Conservation (phyloP, 92 coral and sea anemone genomes). For the Zoanthus sociatus region DNA sequence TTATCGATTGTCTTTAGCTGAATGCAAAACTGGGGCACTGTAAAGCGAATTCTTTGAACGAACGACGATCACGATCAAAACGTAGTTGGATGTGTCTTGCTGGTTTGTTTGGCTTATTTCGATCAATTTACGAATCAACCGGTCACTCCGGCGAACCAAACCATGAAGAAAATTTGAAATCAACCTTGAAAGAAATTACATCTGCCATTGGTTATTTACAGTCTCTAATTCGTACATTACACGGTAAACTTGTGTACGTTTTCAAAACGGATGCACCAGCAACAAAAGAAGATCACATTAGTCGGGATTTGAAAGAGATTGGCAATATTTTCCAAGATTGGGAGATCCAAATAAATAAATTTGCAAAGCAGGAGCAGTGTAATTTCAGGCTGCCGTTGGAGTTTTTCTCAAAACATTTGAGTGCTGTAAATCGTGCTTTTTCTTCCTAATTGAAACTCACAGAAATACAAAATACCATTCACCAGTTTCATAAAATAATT, state of each 20-base stretch:
- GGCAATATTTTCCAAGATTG: neutral
- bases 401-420: neutral
- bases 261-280: conserved; percentile 41
- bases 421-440: neutral
- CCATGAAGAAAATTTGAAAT: conserved; percentile 32
- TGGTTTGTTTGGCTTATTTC: conserved; percentile 46
- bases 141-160: conserved; percentile 49
- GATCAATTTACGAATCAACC: conserved; percentile 43
- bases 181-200: conserved; percentile 34
- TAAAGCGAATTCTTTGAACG: neutral
- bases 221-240: neutral
- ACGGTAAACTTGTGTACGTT: conserved; percentile 39
- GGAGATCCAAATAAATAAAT: neutral
- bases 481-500: neutral
- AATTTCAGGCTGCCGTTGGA: neutral
- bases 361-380: neutral
- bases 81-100: conserved; percentile 49
- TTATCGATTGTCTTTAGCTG: conserved; percentile 7
- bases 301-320: neutral
- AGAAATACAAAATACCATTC: conserved; percentile 13
- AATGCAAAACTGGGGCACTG: conserved; percentile 41
- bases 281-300: conserved; percentile 37
- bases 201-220: conserved; percentile 10
- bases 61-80: conserved; percentile 1
- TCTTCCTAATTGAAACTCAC: neutral